These are phyloP conservation scores for Dicycla oo DNA, from an alignment of 2,888 invertebrate species.

Conservation along the genomic window DNA sequence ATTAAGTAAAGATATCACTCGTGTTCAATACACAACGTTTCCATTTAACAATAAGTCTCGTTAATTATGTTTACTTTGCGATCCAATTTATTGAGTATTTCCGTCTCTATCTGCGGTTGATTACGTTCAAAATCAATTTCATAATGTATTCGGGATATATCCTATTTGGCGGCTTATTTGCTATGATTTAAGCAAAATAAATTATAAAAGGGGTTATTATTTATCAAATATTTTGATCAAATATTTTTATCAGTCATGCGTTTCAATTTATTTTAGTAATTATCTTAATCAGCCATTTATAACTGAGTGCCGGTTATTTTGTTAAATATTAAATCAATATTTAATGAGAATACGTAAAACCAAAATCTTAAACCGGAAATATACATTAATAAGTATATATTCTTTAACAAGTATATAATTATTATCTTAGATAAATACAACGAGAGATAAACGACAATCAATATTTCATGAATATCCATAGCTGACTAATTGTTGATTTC, in stretches of 20 bases:
- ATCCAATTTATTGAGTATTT: constrained; percentile 61
- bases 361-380: neutral
- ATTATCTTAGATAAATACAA: constrained; percentile 21
- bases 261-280: neutral
- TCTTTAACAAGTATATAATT: neutral
- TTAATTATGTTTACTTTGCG: constrained; percentile 69
- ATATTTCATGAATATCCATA: constrained; percentile 51
- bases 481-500: no score
- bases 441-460: constrained; percentile 40
- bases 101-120: constrained; percentile 43
- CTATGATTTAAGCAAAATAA: constrained; percentile 18
- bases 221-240: neutral
- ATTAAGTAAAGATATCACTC: constrained; percentile 58
- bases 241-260: neutral
- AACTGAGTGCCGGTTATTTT: neutral
- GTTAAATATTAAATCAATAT: no score
- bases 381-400: neutral
- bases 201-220: constrained; percentile 20
- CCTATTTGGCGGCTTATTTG: constrained; percentile 36
- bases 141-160: constrained; percentile 41
- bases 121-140: constrained; percentile 52
- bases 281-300: neutral
- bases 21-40: constrained; percentile 52
- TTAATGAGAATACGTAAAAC: neutral
- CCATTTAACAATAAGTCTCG: constrained; percentile 61